phyloP scores from a whole-genome alignment of 2,113 vertebrate species.

The Peucedramus taeniatus region DNA sequence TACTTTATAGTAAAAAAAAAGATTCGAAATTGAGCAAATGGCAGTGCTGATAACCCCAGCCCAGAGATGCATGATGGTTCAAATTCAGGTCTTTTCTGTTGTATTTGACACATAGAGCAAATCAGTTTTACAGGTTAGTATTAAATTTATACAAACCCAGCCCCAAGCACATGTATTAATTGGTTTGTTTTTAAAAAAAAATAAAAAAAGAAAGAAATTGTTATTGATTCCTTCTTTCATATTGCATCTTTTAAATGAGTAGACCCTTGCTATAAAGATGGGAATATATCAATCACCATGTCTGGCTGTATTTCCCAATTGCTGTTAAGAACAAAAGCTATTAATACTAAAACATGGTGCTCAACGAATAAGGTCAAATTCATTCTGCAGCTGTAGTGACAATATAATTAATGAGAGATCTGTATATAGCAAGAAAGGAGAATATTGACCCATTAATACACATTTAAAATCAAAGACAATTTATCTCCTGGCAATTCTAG shows the following conservation, averaged over 20 bases:
- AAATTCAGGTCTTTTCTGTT: not conserved
- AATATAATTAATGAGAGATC: constrained; percentile 49
- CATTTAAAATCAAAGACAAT: constrained; percentile 47
- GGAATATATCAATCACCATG: not conserved
- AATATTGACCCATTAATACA: constrained; percentile 44
- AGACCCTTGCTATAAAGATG: not conserved
- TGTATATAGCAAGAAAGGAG: constrained; percentile 25
- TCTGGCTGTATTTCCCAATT: constrained; percentile 17
- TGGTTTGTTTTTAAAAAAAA: not conserved
- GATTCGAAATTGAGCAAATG: not conserved
- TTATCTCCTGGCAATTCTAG: constrained; percentile 21
- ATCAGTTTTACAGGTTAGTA: not conserved
- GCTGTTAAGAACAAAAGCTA: constrained; percentile 40
- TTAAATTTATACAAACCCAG: not conserved
- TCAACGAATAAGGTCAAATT: constrained; percentile 31
- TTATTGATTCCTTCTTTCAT: not conserved
- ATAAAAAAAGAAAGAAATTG: not conserved
- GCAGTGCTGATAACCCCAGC: not conserved
- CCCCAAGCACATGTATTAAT: not conserved
- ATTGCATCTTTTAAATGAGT: not conserved
- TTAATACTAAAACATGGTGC: constrained; percentile 24
- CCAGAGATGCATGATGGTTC: not conserved
- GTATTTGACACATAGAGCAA: not conserved
- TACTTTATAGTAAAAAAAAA: not conserved
- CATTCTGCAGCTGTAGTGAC: not conserved